phyloP scores from a whole-genome alignment of 2,797 vertebrate genomes.

The Rhinophrynus dorsalis region DNA sequence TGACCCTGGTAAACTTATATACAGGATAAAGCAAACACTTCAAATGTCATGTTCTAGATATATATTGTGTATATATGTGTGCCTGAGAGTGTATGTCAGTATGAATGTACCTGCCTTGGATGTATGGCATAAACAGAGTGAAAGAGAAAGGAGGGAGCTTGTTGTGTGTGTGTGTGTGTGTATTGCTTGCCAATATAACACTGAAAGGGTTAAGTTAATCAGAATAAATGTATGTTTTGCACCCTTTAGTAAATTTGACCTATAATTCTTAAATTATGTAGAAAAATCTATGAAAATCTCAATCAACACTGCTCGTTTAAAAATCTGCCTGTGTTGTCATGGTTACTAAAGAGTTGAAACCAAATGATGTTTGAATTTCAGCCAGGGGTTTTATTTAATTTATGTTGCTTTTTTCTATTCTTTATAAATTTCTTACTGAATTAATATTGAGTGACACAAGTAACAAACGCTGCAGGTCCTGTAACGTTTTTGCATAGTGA shows the following conservation, averaged over 20 bases:
- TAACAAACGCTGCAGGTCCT: conserved; percentile 44
- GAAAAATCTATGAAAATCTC: conserved; percentile 27
- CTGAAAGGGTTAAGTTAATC: no score
- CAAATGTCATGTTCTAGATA: no score
- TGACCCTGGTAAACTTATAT: no score
- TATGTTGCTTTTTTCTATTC: conserved; percentile 31
- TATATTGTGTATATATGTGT: no score
- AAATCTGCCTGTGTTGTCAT: conserved; percentile 37
- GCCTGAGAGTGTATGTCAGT: no score
- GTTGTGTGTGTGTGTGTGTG: no score
- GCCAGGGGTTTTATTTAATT: conserved; percentile 36
- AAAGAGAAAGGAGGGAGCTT: no score
- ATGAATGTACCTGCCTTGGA: no score
- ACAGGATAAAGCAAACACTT: no score
- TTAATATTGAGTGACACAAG: conserved; percentile 37
- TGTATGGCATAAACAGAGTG: no score
- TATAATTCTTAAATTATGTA: conserved; percentile 9
- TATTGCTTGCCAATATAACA: no score
- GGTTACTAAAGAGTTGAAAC: conserved; percentile 41
- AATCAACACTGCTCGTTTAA: conserved; percentile 31
- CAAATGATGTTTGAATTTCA: background rate
- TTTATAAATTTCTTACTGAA: conserved; percentile 31
- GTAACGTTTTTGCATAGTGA: conserved; percentile 45
- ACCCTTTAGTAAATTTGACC: background rate
- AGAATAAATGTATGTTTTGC: background rate